Evolutionary conservation across 2,888 invertebrate species (phyloP), one percentile per base, ranked within the genome.

Genomic region (Aphelenchoides bicaudatus): DNA sequence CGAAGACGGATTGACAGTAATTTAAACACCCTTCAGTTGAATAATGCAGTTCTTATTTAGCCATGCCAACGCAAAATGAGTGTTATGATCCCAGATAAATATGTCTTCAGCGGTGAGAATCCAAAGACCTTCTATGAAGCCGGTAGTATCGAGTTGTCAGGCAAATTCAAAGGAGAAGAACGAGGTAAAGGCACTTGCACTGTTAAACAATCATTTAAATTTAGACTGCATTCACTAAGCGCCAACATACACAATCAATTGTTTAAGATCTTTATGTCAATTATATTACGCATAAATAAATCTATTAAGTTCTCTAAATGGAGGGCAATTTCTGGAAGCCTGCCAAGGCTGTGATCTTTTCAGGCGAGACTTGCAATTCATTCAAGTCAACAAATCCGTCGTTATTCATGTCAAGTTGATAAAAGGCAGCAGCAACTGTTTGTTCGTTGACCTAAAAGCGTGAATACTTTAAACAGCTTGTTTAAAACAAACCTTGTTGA

Each of bases 311-410:
- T 34, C 34, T 34, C 16, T 51, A 29, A 37, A 58, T 39, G 31
- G 25, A 27, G 10, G 58, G 58, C 59, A 56, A 49, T 28, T 54
- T 46, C 19, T 62, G 66, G 27, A 63, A 56, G 30, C 63, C 63
- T 10, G 62, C 67, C 27, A 62, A 54, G 28, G 56, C 58, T 23
- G 57, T 67, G 25, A 70, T 39, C 48, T 50, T 53, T n/a, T 57
- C 38, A 10, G 70, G 67, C 8, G 68, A 39, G 21, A 47, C 39
- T 49, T 68, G 50, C 29, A 67, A 54, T 51, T 67, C 67, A n/a
- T 56, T 43, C 39, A 66, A 27, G 4, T 49, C 39, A 21, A 67
- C 47, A 16, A 52, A 51, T 6, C 59, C 63, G 37, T 67, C 71
- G 25, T 39, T 16, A 48, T 72, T 59, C 21, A 53, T 29, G 51